Conservation (phyloP, 2,888 invertebrate species). For the Epirrhoe tristata region DNA sequence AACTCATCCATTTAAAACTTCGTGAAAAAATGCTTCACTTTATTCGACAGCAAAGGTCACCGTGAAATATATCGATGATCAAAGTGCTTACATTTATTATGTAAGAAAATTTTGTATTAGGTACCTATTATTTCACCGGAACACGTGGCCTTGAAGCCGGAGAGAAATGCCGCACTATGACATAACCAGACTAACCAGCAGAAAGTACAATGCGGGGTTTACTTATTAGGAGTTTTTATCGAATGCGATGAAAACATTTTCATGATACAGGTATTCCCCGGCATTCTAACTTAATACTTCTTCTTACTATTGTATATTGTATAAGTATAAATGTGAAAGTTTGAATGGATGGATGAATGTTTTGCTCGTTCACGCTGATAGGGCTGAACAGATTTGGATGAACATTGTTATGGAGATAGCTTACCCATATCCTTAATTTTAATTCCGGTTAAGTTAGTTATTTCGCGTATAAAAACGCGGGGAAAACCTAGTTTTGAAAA, state of each 20-base stretch:
- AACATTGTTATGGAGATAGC: too few species aligned
- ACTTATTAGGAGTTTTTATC: not conserved
- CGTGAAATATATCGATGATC: not conserved
- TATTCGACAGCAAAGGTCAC: not conserved
- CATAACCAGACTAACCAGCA: slow-evolving; percentile 17
- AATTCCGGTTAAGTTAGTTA: too few species aligned
- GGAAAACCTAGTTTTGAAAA: too few species aligned
- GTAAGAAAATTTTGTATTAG: not conserved
- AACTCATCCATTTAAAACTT: too few species aligned
- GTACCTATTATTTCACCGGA: not conserved
- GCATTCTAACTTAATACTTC: not conserved
- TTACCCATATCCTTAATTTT: too few species aligned
- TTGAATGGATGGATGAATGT: too few species aligned
- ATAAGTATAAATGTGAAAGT: too few species aligned
- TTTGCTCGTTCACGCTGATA: too few species aligned
- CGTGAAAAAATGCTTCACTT: too few species aligned
- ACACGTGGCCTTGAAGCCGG: not conserved
- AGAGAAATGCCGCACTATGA: slow-evolving; percentile 4
- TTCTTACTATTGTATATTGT: not conserved
- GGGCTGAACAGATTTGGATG: too few species aligned
- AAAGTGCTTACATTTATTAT: not conserved
- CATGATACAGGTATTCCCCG: not conserved
- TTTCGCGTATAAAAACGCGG: too few species aligned
- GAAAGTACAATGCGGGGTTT: not conserved
- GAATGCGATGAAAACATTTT: not conserved